Percentiles rank a stretch among this genome's conserved stretches.
Conservation (phyloP, 2,113 vertebrate genomes). For the Thryonomys swinderianus region DNA sequence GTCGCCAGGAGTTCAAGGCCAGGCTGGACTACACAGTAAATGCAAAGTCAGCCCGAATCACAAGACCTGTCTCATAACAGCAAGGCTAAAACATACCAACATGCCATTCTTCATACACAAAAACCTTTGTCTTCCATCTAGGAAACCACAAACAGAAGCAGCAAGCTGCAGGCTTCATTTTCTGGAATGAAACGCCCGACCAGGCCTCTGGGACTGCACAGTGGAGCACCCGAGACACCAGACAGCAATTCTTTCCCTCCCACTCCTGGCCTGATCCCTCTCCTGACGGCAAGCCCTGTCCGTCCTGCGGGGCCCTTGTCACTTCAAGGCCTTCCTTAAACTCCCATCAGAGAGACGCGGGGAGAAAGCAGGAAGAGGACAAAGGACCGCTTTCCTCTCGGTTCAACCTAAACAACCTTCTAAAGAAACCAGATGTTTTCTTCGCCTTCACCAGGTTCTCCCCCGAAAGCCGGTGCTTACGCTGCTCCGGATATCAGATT, state of each 20-base stretch:
- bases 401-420: not conserved
- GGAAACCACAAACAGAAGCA: not conserved
- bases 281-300: not conserved
- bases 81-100: not conserved
- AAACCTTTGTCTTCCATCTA: not conserved
- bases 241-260: not conserved
- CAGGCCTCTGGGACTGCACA: not conserved
- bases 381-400: not conserved
- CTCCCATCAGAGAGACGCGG: not conserved
- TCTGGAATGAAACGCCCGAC: not conserved
- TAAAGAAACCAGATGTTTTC: not conserved
- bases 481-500: not conserved
- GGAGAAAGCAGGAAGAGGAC: not conserved
- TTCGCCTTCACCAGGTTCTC: not conserved
- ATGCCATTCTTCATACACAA: fast-evolving
- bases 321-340: not conserved
- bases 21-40: not conserved
- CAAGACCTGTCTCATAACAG: not conserved
- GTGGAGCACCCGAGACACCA: not conserved
- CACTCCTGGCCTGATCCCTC: not conserved
- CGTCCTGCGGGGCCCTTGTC: not conserved
- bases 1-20: not conserved
- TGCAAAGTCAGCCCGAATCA: not conserved
- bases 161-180: not conserved
- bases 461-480: not conserved